Conservation (phyloP, 2,113 vertebrate genomes). For the Rutilus rutilus region DNA sequence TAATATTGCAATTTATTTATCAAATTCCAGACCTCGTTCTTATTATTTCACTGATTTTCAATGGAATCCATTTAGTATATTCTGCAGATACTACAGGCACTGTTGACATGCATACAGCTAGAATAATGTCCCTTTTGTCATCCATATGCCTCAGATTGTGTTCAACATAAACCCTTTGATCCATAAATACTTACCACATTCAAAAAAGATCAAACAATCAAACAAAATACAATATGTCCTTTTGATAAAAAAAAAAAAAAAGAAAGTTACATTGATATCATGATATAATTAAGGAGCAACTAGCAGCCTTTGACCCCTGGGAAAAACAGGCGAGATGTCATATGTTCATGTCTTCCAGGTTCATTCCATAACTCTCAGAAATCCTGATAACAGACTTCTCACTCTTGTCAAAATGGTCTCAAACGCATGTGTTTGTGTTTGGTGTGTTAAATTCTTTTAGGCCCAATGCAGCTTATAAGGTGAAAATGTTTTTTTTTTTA, state of each 20-base stretch:
- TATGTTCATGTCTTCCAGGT: constrained; percentile 1
- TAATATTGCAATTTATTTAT: constrained; percentile 13
- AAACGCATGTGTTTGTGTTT: background rate
- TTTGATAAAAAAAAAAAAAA: constrained; percentile 55
- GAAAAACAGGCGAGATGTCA: background rate
- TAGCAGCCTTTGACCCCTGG: constrained; percentile 46
- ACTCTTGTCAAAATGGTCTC: background rate
- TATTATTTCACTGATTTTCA: constrained; percentile 8
- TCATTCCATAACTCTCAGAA: constrained; percentile 3
- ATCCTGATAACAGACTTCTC: background rate
- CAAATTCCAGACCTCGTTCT: background rate
- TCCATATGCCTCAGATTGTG: constrained; percentile 73
- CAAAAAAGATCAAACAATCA: constrained; percentile 49
- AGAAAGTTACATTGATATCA: constrained; percentile 43
- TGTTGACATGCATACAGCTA: constrained; percentile 48
- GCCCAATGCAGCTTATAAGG: background rate
- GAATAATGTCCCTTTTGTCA: constrained; percentile 73
- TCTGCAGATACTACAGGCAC: constrained; percentile 27
- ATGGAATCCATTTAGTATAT: background rate
- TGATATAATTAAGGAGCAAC: constrained; percentile 31
- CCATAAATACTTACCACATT: constrained; percentile 67
- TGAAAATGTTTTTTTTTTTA: background rate
- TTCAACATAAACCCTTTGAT: constrained; percentile 69
- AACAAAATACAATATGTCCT: constrained; percentile 63
- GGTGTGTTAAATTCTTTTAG: background rate